These are phyloP conservation scores for Nasonia giraulti DNA, from an alignment of 1,140 invertebrate genomes.

Conservation along the genomic window DNA sequence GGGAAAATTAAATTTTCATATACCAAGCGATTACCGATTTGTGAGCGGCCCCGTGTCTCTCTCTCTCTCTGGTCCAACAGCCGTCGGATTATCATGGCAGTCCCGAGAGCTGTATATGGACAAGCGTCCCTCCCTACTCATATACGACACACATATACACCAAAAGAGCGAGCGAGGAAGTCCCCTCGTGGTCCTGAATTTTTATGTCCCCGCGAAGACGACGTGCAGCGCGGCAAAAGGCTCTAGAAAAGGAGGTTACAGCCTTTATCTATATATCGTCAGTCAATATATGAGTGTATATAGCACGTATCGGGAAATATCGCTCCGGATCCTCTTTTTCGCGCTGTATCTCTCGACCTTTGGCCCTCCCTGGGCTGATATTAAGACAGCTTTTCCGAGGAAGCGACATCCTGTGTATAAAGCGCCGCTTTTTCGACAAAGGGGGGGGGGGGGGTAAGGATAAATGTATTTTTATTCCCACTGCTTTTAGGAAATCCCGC, in stretches of 20 bases:
- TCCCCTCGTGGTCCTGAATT: neutral
- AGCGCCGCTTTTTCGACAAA: neutral
- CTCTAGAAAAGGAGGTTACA: neutral
- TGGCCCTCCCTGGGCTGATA: neutral
- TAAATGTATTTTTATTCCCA: slow-evolving; percentile 46
- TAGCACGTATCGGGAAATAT: slow-evolving; percentile 14
- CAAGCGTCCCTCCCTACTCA: no score
- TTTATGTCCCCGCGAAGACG: neutral
- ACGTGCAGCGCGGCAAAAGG: neutral
- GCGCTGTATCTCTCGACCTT: no score
- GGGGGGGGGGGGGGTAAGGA: neutral
- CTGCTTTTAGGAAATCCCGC: no score
- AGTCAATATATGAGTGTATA: slow-evolving; percentile 20
- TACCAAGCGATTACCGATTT: neutral
- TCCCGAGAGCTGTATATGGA: neutral
- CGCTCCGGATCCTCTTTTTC: neutral
- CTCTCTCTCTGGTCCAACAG: neutral
- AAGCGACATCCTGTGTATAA: neutral
- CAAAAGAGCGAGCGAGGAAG: neutral
- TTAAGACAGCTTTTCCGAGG: neutral
- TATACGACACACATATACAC: no score
- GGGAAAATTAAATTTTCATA: neutral
- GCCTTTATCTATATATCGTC: slow-evolving; percentile 30
- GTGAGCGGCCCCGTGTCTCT: neutral
- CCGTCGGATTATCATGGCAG: neutral